These are phyloP conservation scores for Yasuhikotakia modesta DNA, from an alignment of 2,797 vertebrate species.

Conservation along the genomic window DNA sequence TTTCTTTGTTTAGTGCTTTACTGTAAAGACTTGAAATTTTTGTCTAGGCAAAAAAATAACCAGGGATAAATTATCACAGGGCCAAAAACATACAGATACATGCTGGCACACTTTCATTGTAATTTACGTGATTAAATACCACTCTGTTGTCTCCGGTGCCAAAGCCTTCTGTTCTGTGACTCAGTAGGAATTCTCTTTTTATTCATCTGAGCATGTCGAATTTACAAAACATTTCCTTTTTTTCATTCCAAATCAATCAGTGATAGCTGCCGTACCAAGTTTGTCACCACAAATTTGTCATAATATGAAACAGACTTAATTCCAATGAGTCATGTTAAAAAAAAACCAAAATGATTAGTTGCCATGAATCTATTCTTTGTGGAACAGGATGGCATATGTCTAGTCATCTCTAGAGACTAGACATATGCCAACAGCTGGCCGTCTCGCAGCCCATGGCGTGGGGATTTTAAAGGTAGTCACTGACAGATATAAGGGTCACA, in stretches of 20 bases:
- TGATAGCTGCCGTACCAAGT: constrained; percentile 13
- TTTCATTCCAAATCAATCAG: constrained; percentile 32
- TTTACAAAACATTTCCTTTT: constrained; percentile 13
- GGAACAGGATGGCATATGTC: constrained; percentile 66
- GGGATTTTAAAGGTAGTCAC: constrained; percentile 44
- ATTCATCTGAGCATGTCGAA: constrained; percentile 17
- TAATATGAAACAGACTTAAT: constrained; percentile 29
- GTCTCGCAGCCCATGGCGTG: constrained; percentile 39
- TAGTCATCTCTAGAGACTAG: constrained; percentile 60
- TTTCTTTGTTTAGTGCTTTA: neutral
- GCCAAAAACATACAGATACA: constrained; percentile 37
- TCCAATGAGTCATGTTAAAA: constrained; percentile 34
- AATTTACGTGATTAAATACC: constrained; percentile 47
- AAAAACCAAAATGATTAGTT: constrained; percentile 21
- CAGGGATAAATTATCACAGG: constrained; percentile 29
- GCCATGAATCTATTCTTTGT: constrained; percentile 40
- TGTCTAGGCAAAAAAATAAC: constrained; percentile 15
- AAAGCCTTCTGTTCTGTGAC: constrained; percentile 44
- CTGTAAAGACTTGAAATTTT: neutral
- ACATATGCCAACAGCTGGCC: constrained; percentile 57
- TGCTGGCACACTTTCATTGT: constrained; percentile 34
- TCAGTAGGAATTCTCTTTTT: constrained; percentile 23
- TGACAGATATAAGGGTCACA: constrained; percentile 70
- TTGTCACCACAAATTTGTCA: constrained; percentile 26
- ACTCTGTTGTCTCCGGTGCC: constrained; percentile 32